Base-by-base conservation (phyloP, 2,888 invertebrate genomes). In the Polia nebulosa region DNA sequence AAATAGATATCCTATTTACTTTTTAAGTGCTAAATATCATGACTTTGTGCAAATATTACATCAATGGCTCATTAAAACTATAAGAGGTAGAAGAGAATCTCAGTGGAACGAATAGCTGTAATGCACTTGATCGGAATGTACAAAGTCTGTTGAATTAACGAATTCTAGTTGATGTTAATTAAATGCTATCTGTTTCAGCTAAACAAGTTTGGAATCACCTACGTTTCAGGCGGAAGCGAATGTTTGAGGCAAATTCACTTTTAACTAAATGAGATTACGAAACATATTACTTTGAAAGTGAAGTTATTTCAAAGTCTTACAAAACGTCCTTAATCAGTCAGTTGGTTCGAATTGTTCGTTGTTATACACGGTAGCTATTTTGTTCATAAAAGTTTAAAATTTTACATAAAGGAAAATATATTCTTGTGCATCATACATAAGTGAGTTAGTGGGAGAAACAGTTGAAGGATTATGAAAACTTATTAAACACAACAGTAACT, bases 141-240 rank as follows among this genome's bases (percentile, higher is more conserved):
- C 53, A 44, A 72, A 66, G 60, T 56, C 68, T 72, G 49, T 34
- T 65, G 70, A 85, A 87, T 85, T 87, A 89, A 87, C 83, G 76
- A 86, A 85, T 87, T 87, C 85, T 87, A 87, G 80, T 85, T 86
- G 78, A 84, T 80, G 85, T 87, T 92, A 93, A 93, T 93, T 92
- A 90, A 82, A 83, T 85, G 87, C 89, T 93, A 94, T 93, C 93
- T 88, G 90, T 89, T 88, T 90, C 87, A 85, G 84, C 85, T 89
- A 91, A 94, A 94, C 94, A 75, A 86, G 92, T 94, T 93, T 90
- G 81, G 82, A 87, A 85, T 86, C 76, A 87, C 87, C 85, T 88
- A 87, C 78, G 85, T 89, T 91, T 91, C 90, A 90, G 90, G 78
- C 85, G 82, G 84, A 88, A 84, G 57, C 72, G 45, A 49, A 60